phyloP scores from a whole-genome alignment of 2,113 vertebrate genomes.

The Mesocricetus auratus region DNA sequence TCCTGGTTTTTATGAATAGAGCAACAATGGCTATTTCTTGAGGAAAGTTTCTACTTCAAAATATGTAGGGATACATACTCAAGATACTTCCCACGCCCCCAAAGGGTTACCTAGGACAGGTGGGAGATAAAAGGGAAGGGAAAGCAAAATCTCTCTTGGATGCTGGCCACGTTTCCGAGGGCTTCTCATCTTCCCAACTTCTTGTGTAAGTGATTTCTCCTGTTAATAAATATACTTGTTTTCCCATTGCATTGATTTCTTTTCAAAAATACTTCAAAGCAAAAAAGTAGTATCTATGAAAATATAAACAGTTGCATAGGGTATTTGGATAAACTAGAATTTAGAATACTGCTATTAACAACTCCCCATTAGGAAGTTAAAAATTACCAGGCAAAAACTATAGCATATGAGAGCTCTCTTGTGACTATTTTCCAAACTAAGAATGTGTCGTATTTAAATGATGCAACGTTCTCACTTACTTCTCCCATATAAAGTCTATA shows the following conservation, averaged over 20 bases:
- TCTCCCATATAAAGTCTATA: constrained; percentile 2
- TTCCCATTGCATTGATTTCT: too few relatives aligned
- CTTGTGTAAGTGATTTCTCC: too few relatives aligned
- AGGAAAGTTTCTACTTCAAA: constrained; percentile 41
- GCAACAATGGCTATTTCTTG: not conserved
- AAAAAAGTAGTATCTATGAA: constrained; percentile 31
- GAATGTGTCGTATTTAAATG: not conserved
- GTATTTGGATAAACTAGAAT: not conserved
- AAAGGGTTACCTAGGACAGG: too few relatives aligned
- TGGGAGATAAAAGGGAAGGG: too few relatives aligned
- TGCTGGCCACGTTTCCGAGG: too few relatives aligned
- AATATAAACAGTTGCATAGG: not conserved
- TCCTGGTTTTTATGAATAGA: not conserved
- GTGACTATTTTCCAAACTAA: not conserved
- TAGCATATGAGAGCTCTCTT: not conserved
- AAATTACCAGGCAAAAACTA: not conserved
- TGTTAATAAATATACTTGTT: too few relatives aligned
- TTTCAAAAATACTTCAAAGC: constrained; percentile 39
- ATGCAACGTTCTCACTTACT: not conserved
- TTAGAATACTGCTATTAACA: constrained; percentile 7
- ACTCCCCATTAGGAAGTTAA: not conserved
- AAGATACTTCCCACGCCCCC: too few relatives aligned
- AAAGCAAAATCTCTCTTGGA: too few relatives aligned
- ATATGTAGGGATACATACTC: too few relatives aligned
- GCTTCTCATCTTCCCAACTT: too few relatives aligned